Evolutionary conservation across 1,140 invertebrate genomes (phyloP).

Genomic region (Spodoptera frugiperda): DNA sequence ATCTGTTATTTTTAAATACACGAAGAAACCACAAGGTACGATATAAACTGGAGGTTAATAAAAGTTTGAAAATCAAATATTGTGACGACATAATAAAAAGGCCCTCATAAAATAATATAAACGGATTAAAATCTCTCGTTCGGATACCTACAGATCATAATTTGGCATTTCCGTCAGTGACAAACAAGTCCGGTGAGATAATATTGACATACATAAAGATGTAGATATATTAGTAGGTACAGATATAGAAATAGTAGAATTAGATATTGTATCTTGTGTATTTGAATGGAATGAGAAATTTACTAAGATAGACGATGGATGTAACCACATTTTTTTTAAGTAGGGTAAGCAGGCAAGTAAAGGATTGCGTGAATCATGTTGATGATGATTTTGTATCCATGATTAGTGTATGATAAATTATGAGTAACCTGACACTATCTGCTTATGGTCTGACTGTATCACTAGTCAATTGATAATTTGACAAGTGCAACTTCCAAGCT

Average conservation of each 20-base stretch:
- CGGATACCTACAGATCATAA: neutral
- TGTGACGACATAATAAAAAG: too few species aligned
- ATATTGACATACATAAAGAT: slow-evolving; percentile 6
- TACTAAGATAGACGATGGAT: neutral
- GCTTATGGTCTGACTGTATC: neutral
- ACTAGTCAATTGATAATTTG: too few species aligned
- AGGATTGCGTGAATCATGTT: neutral
- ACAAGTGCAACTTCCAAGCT: too few species aligned
- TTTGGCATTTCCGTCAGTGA: slow-evolving; percentile 27
- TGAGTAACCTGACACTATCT: too few species aligned
- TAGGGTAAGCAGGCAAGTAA: too few species aligned
- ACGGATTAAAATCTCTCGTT: neutral
- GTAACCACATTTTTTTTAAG: too few species aligned
- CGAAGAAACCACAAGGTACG: too few species aligned
- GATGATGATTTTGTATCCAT: neutral
- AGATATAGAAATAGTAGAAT: slow-evolving; percentile 4
- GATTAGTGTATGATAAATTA: too few species aligned
- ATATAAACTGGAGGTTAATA: too few species aligned
- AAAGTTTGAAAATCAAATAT: too few species aligned
- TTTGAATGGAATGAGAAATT: slow-evolving; percentile 6
- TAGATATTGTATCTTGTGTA: slow-evolving; percentile 8
- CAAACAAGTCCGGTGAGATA: slow-evolving; percentile 17
- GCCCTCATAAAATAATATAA: too few species aligned
- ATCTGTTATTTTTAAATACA: too few species aligned
- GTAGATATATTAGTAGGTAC: neutral